These are phyloP conservation scores for Nycteola revayana DNA, from an alignment of 2,888 invertebrate species.

Conservation along the genomic window DNA sequence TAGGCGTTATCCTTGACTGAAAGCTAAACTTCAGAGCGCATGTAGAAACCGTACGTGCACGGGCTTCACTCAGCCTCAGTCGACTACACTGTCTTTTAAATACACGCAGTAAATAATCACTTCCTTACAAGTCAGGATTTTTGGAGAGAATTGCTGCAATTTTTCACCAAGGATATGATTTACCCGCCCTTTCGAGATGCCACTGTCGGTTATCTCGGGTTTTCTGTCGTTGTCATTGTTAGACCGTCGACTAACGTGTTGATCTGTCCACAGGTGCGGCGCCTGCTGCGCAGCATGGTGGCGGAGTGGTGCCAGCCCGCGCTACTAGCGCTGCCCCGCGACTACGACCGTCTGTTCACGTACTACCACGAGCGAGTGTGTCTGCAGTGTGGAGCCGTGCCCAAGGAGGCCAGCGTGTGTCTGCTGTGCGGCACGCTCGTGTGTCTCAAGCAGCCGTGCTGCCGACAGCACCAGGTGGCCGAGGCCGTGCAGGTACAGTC, in stretches of 20 bases:
- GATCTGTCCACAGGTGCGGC: constrained; percentile 68
- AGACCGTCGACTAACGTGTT: background rate
- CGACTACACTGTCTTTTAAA: too few relatives aligned
- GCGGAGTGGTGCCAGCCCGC: constrained; percentile 91
- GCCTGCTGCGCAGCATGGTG: constrained; percentile 88
- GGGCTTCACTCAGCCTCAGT: too few relatives aligned
- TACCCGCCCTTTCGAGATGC: too few relatives aligned
- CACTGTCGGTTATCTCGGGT: too few relatives aligned
- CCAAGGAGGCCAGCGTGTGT: constrained; percentile 85
- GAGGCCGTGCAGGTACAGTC: constrained; percentile 31
- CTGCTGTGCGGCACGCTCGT: constrained; percentile 86
- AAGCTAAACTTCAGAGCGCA: too few relatives aligned
- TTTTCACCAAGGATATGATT: too few relatives aligned
- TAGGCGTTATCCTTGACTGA: too few relatives aligned
- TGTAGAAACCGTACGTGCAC: too few relatives aligned
- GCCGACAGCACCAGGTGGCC: constrained; percentile 33
- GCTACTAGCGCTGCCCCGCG: constrained; percentile 91
- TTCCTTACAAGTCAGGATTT: too few relatives aligned
- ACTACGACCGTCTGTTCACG: constrained; percentile 92
- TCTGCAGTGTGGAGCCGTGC: constrained; percentile 93
- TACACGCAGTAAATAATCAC: too few relatives aligned
- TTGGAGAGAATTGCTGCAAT: too few relatives aligned
- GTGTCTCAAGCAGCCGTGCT: constrained; percentile 74
- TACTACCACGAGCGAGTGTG: constrained; percentile 96
- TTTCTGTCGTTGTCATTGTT: too few relatives aligned